Base-by-base conservation (phyloP, 2,113 vertebrate genomes). In the Sula dactylatra region DNA sequence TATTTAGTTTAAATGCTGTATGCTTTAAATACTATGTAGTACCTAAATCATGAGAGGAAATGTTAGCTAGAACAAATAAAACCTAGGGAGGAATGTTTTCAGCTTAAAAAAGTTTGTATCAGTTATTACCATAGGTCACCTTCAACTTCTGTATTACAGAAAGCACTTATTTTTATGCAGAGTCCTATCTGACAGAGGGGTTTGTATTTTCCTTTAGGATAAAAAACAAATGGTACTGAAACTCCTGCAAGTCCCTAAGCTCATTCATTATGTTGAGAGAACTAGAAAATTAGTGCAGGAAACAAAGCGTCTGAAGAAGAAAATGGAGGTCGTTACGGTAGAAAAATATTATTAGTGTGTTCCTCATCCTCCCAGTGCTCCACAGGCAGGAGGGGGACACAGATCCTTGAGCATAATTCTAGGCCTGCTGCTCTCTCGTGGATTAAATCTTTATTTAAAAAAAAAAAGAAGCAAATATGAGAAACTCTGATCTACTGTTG, bases 231-330 rank as follows among this genome's bases (percentile, higher is more conserved):
- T 97, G 97, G 96, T 95, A 96, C 50, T 93, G 94, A 97, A 97
- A 96, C 80, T 93, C 91, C 95, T 94, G 55, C 42, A 96, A 97
- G 82, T 98, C 97, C 96, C 97, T 94, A 62, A 97, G 96, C 95
- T 98, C 96, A 98, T 98, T 98, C 95, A 97, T 98, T 98, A 98
- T 97, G 91, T 98, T 58, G 81, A 94, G 95, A 97, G 93, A 96
- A 92, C 58, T 55, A 64, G 67, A 93, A 96, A 92, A 97, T 98
- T 97, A 97, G 92, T 88, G 81, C 70, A 84, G 88, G 69, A 82
- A 80, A 92, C 91, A 96, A 96, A 96, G 82, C 71, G 6, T 92
- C 91, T 88, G 97, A 96, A 91, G 81, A 97, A 97, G 97, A 88
- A 98, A 97, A 93, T 67, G 61, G 74, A 94, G 86, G 88, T 47